Conservation (phyloP, 2,888 invertebrate genomes). For the Acleris cristana region DNA sequence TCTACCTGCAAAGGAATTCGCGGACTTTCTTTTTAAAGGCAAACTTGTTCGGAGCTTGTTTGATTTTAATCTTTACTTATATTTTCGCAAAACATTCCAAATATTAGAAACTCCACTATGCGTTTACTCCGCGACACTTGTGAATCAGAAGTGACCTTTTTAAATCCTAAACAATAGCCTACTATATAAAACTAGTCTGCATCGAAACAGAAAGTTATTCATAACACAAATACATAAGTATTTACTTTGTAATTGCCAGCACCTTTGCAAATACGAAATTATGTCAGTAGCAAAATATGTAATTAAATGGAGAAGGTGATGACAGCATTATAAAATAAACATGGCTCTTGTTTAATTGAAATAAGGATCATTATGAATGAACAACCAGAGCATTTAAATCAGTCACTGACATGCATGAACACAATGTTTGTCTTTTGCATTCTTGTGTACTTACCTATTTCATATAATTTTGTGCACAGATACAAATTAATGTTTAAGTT, state of each 20-base stretch:
- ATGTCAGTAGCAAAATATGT: conserved; percentile 35
- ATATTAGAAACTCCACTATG: too few species aligned
- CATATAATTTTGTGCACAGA: background rate
- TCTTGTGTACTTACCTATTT: background rate
- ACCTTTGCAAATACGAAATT: conserved; percentile 34
- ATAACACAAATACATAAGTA: conserved; percentile 18
- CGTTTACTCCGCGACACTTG: too few species aligned
- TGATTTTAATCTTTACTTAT: too few species aligned
- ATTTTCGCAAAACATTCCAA: too few species aligned
- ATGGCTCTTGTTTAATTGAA: background rate
- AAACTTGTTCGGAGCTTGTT: too few species aligned
- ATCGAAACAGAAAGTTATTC: conserved; percentile 20
- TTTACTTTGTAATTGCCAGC: conserved; percentile 34
- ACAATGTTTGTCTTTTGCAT: conserved; percentile 1
- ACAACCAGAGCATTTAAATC: background rate
- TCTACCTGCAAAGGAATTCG: too few species aligned
- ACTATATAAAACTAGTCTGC: conserved; percentile 8
- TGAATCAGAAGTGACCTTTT: conserved; percentile 11
- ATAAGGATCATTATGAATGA: background rate
- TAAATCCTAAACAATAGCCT: conserved; percentile 3
- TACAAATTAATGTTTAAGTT: background rate
- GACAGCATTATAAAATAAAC: background rate
- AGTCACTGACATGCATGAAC: background rate
- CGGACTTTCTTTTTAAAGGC: too few species aligned
- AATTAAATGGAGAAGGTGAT: conserved; percentile 17